Evolutionary conservation across 1,140 invertebrate genomes (phyloP), one percentile per base, ranked within the genome.

Genomic region (Phymorhynchus buccinoides): DNA sequence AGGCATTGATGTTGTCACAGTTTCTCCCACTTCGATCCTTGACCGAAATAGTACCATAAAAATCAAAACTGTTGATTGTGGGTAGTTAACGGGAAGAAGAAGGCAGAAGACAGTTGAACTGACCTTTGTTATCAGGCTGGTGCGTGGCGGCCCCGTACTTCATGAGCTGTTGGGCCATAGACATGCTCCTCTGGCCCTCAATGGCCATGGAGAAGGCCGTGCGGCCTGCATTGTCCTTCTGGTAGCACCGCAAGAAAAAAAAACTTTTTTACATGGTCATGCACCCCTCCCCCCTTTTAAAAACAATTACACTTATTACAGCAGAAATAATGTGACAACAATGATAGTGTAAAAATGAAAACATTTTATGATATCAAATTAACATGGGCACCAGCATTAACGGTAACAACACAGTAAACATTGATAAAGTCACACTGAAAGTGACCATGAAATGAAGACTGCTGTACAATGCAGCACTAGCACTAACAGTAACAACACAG

Each of bases 111-210:
- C n/a, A n/a, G n/a, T n/a, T n/a, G n/a, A 2, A 42, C 37, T 62
- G 4, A 83, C 81, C 81, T 73, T 83, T 83, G 12, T 42, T 83
- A n/a, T 83, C 66, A 14, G 81, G n/a, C 27, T 16, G 39, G 39
- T 83, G 56, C 18, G 81, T 73, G 30, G 81, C 81, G 6, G 81
- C 81, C 6, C 81, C 81, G 32, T 83, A 44, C 66, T 66, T 32
- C 81, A 83, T 83, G 3, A 83, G 39, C 16, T 35, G 27, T 30
- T 73, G 30, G 27, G 44, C n/a, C 9, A 41, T 41, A 9, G 1
- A 7, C 7, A 83, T 1, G 27, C 66, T 83, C 12, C 81, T 37
- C 41, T 83, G 81, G 16, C 81, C 81, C 16, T 66, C 81, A 16
- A 35, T 44, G 41, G 81, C 44, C 66, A 71, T 68, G 41, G 35